A percentile compares a stretch with the other conserved stretches of the same genome.
These are phyloP conservation scores for Mormyrops attenuatus DNA, from an alignment of 2,797 vertebrate genomes.

Conservation along the genomic window DNA sequence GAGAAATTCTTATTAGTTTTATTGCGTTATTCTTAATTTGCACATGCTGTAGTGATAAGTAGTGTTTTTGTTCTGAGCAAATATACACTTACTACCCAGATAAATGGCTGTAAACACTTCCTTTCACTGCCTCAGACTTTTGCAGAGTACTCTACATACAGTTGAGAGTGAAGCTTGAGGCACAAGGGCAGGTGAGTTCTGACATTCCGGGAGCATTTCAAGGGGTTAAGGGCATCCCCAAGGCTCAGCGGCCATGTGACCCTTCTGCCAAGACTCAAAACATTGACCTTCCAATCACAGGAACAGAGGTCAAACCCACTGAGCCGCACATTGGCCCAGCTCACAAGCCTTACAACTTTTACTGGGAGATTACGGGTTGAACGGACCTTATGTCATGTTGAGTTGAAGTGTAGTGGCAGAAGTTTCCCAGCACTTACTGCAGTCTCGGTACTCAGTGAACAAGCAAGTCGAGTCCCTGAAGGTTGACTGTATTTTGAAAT, in stretches of 20 bases:
- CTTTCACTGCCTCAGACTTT: neutral
- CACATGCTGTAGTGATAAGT: neutral
- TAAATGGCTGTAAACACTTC: neutral
- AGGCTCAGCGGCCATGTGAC: neutral
- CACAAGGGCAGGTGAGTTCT: neutral
- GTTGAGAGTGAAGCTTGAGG: neutral
- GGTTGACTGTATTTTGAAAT: neutral
- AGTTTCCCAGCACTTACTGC: neutral
- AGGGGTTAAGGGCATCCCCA: neutral
- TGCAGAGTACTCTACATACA: neutral
- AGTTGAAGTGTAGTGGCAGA: neutral
- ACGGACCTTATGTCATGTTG: neutral
- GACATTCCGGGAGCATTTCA: neutral
- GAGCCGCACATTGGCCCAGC: neutral
- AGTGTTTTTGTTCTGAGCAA: neutral
- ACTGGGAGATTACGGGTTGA: neutral
- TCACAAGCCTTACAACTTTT: neutral
- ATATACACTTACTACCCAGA: neutral
- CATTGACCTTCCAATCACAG: neutral
- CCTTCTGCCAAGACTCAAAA: neutral
- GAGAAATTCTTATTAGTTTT: neutral
- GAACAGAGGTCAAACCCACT: neutral
- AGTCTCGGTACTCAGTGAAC: neutral
- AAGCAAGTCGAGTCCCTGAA: neutral
- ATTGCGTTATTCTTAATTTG: neutral